Percentiles rank a stretch among this genome's conserved stretches.
Evolutionary conservation across 2,888 invertebrate species (phyloP).

Genomic region (Exephanes ischioxanthus): DNA sequence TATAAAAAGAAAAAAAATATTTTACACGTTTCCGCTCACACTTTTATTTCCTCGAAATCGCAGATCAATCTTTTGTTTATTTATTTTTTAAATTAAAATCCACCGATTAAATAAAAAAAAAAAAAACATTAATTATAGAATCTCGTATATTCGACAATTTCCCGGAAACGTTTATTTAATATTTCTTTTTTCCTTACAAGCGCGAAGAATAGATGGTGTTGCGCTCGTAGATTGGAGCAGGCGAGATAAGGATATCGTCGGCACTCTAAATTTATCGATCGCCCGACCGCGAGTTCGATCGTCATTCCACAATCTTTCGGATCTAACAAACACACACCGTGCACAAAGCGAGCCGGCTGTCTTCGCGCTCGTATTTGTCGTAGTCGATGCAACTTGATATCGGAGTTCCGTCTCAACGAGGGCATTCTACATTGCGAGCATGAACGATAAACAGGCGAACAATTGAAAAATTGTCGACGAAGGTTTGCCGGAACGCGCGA

Average conservation of each 20-base stretch:
- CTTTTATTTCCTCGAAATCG: neutral
- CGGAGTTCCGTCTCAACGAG: neutral
- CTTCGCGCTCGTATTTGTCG: slow-evolving; percentile 19
- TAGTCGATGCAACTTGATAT: slow-evolving; percentile 24
- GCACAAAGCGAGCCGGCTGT: slow-evolving; percentile 7
- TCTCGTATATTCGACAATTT: neutral
- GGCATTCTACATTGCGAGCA: neutral
- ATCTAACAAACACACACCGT: slow-evolving; percentile 20
- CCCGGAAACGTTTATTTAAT: neutral
- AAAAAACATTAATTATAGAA: neutral
- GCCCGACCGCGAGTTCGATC: slow-evolving; percentile 26
- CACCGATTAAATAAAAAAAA: neutral
- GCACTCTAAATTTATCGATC: slow-evolving; percentile 54
- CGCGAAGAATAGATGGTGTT: neutral
- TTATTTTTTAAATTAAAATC: neutral
- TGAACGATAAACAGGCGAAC: neutral
- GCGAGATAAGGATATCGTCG: slow-evolving; percentile 33
- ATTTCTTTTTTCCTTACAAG: neutral
- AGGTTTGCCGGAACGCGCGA: neutral
- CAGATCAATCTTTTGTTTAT: neutral
- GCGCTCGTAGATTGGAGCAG: slow-evolving; percentile 14
- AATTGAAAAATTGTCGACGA: neutral
- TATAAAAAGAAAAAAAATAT: slow-evolving; percentile 48
- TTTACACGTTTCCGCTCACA: neutral
- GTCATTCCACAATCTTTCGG: slow-evolving; percentile 41